Base-by-base conservation (phyloP, 2,888 invertebrate species). In the Oxyteleia sp. region DNA sequence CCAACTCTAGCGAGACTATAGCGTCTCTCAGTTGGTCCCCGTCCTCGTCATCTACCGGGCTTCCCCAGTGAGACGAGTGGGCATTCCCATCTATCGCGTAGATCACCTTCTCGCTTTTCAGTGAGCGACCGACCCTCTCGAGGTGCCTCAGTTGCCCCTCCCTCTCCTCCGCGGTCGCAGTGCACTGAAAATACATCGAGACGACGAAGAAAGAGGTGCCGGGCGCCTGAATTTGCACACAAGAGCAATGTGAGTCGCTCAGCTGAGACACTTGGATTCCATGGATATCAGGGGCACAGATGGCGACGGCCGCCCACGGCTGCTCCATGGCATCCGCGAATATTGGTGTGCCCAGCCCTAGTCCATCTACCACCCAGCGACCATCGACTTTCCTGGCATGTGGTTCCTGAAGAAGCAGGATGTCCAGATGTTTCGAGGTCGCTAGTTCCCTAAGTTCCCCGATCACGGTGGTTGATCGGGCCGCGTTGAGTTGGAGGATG, bases 331-430 rank as follows among this genome's bases (percentile, higher is more conserved):
- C 11, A 11, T 11, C 49, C 0, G 38, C 59, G 8, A 47, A 59
- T 0, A 71, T 7, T 16, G 29, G 43, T 7, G 38, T 23, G 2
- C 15, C 3, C 0, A 71, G 2, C 1, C 72, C 61, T 26, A 72
- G 38, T 0, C 72, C 61, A 2, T 0, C 13, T 0, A 61, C 13
- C 7, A 0, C 8, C 8, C 20, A 61, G 16, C 57, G 29, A 4
- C 49, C 20, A 13, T 20, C 26, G 0, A 11, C 8, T 20, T 41
- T 4, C n/a, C 16, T 15, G 13, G 29, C 26, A n/a, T n/a, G n/a
- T n/a, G n/a, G n/a, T n/a, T 82, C 85, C 69, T 85, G 85, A 29
- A 85, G 45, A 4, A 84, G 57, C 38, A 81, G 47, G 4, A 85
- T 51, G 41, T 81, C 80, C 0, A 84, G 57, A 2, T 26, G 57